Evolutionary conservation across 2,797 vertebrate genomes (phyloP), one percentile per base, ranked within the genome.

Genomic region (Tangara arthus): DNA sequence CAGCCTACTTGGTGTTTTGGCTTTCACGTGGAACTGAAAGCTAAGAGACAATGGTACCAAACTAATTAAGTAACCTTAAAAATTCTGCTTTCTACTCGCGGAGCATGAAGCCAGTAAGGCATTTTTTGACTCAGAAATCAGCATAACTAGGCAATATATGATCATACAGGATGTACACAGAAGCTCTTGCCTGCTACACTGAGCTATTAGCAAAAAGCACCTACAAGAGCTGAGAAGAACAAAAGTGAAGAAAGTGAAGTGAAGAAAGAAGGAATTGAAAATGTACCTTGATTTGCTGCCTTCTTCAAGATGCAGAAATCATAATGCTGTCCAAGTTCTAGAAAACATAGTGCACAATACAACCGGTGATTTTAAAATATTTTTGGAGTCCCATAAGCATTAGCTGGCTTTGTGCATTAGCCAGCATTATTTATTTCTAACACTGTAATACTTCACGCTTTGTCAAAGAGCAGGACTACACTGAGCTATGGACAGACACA

Each of bases 371-470:
- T 69, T 69, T 0, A 57, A 71, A 80, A 32, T 34, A 17, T 23
- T 69, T 57, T 16, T 73, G 4, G 11, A 84, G 18, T 46, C 34
- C 32, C 50, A 16, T 15, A 59, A 78, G 34, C 27, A 26, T 57
- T 75, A 81, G 12, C 16, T 81, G 42, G 11, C 8, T 41, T 52
- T 73, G 26, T 42, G 9, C 22, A 46, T 44, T 23, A 55, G 42
- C 12, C 32, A 53, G 39, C 30, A 8, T n/a, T 60, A 24, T 68
- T 89, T 87, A 39, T 75, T 85, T 81, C 56, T 41, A 83, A 65
- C 27, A 35, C 11, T 0, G 1, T 4, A 39, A 34, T 2, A 2
- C 34, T 28, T 52, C 13, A 52, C 3, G 2, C 10, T 66, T 28
- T 71, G 44, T 35, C 22, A 20, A 39, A 49, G 68, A 89, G 24